Percentiles rank a stretch among this genome's conserved stretches.
phyloP scores from a whole-genome alignment of 2,797 vertebrate species.

The Amphiprion clarkii region DNA sequence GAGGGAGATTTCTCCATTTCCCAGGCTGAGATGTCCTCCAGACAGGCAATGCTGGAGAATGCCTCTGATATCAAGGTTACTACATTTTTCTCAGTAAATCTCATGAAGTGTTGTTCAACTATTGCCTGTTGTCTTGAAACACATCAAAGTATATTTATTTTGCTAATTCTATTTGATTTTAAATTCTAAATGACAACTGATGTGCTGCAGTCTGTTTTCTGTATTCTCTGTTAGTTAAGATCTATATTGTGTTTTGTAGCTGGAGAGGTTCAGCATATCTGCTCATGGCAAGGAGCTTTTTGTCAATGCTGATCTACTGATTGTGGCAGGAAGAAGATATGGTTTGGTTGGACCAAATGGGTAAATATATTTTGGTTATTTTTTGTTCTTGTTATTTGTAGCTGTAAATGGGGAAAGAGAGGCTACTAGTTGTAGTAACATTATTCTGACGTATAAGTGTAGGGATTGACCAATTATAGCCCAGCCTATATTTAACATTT shows the following conservation, averaged over 20 bases:
- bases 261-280: conserved; percentile 96
- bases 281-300: conserved; percentile 96
- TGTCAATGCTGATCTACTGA: conserved; percentile 93
- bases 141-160: no score
- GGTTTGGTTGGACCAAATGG: conserved; percentile 97
- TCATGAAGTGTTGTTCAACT: no score
- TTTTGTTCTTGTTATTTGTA: no score
- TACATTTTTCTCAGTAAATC: background rate
- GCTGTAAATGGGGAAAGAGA: no score
- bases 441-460: no score
- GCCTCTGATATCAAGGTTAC: conserved; percentile 95
- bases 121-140: no score
- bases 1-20: conserved; percentile 94
- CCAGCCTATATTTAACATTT: no score
- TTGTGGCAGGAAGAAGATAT: conserved; percentile 93
- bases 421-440: no score
- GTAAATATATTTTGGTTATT: conserved; percentile 74
- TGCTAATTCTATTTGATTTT: no score
- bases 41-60: conserved; percentile 95
- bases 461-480: no score
- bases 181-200: no score
- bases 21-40: conserved; percentile 93
- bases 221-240: background rate
- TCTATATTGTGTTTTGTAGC: conserved; percentile 72
- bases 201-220: no score